Percentiles rank a stretch among this genome's conserved stretches.
phyloP scores from a whole-genome alignment of 2,113 vertebrate genomes.

The Platycercus adscitus region DNA sequence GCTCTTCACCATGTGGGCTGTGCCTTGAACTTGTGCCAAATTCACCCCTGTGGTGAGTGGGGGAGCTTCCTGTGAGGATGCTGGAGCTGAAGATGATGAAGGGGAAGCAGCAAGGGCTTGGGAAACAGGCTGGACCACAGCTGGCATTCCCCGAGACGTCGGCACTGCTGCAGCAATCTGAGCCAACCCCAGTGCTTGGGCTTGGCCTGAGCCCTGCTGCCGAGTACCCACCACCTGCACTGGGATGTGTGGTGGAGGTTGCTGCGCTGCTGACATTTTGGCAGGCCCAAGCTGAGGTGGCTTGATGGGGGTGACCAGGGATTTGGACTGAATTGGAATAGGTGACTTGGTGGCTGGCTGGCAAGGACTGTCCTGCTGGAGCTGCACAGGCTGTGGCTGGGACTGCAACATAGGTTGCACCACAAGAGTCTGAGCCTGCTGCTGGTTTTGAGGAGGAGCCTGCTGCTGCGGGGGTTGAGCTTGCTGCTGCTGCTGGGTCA shows the following conservation, averaged over 20 bases:
- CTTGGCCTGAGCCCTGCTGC: constrained; percentile 85
- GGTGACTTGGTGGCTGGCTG: constrained; percentile 78
- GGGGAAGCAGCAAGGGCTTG: constrained; percentile 73
- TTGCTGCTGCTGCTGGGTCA: constrained; percentile 79
- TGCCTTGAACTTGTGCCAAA: constrained; percentile 77
- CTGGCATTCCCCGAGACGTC: constrained; percentile 69
- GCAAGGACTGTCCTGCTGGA: constrained; percentile 71
- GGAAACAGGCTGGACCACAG: constrained; percentile 73
- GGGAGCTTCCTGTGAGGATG: constrained; percentile 69
- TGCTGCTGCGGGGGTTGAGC: constrained; percentile 70
- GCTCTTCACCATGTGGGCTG: constrained; percentile 77
- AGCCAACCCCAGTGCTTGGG: constrained; percentile 87
- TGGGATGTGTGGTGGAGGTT: constrained; percentile 87
- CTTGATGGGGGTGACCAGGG: constrained; percentile 77
- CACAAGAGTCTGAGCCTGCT: constrained; percentile 89
- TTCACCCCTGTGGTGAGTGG: constrained; percentile 71
- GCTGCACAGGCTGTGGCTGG: constrained; percentile 68
- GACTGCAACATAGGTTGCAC: constrained; percentile 95
- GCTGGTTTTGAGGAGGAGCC: constrained; percentile 67
- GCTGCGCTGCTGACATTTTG: constrained; percentile 75
- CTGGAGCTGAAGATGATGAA: constrained; percentile 62
- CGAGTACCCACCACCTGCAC: constrained; percentile 94
- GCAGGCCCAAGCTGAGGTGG: constrained; percentile 75
- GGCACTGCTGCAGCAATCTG: constrained; percentile 79
- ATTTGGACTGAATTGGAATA: constrained; percentile 92